Evolutionary conservation across 2,797 vertebrate genomes (phyloP).

Genomic region (Uromys caudimaculatus): DNA sequence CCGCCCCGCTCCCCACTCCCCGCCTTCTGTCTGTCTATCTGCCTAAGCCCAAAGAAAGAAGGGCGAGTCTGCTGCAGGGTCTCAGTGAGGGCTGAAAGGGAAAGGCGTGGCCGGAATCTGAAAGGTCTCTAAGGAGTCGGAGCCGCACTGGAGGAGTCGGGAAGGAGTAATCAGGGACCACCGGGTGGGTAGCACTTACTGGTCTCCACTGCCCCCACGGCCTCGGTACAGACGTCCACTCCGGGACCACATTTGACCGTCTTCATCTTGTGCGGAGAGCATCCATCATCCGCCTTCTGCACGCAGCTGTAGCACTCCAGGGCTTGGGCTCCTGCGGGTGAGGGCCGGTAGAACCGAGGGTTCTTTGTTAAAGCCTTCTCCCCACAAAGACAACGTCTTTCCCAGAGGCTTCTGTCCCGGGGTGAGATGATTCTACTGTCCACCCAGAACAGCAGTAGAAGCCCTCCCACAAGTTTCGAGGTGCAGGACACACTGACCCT

Average conservation of each 20-base stretch:
- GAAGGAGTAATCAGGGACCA: background rate
- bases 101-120: background rate
- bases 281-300: slow-evolving; percentile 79
- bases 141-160: background rate
- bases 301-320: slow-evolving; percentile 84
- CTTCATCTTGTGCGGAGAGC: slow-evolving; percentile 75
- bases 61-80: background rate
- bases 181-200: slow-evolving; percentile 75
- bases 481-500: background rate
- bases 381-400: background rate
- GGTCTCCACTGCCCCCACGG: slow-evolving; percentile 82
- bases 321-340: slow-evolving; percentile 71
- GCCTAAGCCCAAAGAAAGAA: background rate
- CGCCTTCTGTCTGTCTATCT: background rate
- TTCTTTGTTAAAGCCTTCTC: background rate
- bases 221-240: slow-evolving; percentile 78
- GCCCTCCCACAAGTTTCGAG: background rate
- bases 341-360: background rate
- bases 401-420: background rate
- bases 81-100: background rate
- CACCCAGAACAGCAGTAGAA: background rate
- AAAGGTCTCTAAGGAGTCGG: background rate
- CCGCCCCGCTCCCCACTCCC: background rate
- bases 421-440: background rate
- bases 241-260: slow-evolving; percentile 70